Percentiles rank a stretch among this genome's conserved stretches.
Conservation (phyloP, 2,888 invertebrate genomes). For the Ptilodon capucinus region DNA sequence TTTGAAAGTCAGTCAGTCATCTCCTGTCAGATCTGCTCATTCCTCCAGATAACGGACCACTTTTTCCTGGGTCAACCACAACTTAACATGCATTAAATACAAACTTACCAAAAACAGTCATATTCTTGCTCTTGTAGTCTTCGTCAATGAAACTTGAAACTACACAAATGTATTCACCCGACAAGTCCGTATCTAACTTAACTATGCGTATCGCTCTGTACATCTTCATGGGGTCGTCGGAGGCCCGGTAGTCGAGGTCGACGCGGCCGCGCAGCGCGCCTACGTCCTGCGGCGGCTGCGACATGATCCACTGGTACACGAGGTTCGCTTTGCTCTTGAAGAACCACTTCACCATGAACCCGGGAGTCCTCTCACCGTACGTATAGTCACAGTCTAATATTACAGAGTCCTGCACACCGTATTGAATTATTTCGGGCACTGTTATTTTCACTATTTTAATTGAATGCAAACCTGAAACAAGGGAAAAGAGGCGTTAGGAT, state of each 20-base stretch:
- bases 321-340: slow-evolving; percentile 85
- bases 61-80: too few relatives aligned
- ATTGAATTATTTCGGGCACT: slow-evolving; percentile 84
- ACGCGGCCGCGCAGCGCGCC: slow-evolving; percentile 80
- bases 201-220: slow-evolving; percentile 88
- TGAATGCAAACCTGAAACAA: slow-evolving; percentile 80
- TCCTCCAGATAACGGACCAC: too few relatives aligned
- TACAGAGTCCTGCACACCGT: slow-evolving; percentile 83
- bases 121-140: slow-evolving; percentile 84
- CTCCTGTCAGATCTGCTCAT: too few relatives aligned
- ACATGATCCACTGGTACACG: slow-evolving; percentile 91
- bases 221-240: slow-evolving; percentile 85
- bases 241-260: slow-evolving; percentile 85
- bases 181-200: slow-evolving; percentile 87
- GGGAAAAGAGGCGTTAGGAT: slow-evolving; percentile 21
- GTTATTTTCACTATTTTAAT: slow-evolving; percentile 84
- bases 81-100: too few relatives aligned
- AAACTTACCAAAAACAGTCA: slow-evolving; percentile 86
- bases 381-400: slow-evolving; percentile 89
- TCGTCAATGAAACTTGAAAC: slow-evolving; percentile 88
- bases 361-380: slow-evolving; percentile 83
- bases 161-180: slow-evolving; percentile 88
- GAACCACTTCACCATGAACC: slow-evolving; percentile 90
- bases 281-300: slow-evolving; percentile 85
- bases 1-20: too few relatives aligned